Percentiles rank a stretch among this genome's conserved stretches.
Evolutionary conservation across 2,797 vertebrate genomes (phyloP).

Genomic region (Argyrosomus regius): DNA sequence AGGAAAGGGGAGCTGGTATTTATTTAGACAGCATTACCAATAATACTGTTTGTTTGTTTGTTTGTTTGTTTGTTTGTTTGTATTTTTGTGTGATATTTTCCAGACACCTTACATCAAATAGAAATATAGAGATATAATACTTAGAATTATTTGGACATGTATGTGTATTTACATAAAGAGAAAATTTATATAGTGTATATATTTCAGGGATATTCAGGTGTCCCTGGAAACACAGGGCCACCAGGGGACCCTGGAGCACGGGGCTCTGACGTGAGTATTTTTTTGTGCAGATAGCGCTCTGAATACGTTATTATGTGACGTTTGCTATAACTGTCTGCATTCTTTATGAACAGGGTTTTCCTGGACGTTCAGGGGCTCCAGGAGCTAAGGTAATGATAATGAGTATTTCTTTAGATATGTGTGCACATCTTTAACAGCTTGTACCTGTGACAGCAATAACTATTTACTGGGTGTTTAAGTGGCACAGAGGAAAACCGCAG

Average conservation of each 20-base stretch:
- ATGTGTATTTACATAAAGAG: neutral
- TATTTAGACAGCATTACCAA: neutral
- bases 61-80: neutral
- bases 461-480: neutral
- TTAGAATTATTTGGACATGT: neutral
- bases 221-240: conserved; percentile 46
- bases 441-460: neutral
- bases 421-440: neutral
- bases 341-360: conserved; percentile 59
- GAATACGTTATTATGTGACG: neutral
- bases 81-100: neutral
- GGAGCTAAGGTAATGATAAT: conserved; percentile 69
- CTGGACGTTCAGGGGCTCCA: conserved; percentile 43
- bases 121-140: neutral
- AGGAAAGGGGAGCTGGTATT: conserved; percentile 56
- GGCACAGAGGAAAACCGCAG: neutral
- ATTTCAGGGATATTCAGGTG: conserved; percentile 61
- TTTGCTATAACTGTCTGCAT: conserved; percentile 6
- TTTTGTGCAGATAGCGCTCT: neutral
- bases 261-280: conserved; percentile 55
- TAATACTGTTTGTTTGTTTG: neutral
- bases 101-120: neutral
- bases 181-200: neutral
- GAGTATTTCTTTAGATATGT: neutral
- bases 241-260: conserved; percentile 44